Conservation (phyloP, 1,140 invertebrate genomes). For the Teleogryllus occipitalis region DNA sequence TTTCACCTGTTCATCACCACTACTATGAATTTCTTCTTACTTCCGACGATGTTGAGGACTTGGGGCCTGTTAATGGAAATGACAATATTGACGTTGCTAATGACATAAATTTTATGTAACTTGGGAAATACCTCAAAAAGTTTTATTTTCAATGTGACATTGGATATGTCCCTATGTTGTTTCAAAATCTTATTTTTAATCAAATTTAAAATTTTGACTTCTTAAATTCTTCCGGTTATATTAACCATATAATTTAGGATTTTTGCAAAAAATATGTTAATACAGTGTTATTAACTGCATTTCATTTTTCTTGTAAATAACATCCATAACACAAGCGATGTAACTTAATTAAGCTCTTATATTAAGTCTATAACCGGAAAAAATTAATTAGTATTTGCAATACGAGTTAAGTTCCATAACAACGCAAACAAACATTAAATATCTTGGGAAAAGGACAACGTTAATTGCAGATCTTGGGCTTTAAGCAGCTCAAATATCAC, state of each 20-base stretch:
- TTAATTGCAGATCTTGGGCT: neutral
- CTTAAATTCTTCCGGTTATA: too few species aligned
- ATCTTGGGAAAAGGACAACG: neutral
- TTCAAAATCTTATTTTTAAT: too few species aligned
- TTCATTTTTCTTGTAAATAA: neutral
- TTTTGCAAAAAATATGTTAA: neutral
- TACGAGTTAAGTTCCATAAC: neutral
- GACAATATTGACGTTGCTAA: neutral
- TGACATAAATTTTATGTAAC: too few species aligned
- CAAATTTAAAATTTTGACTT: too few species aligned
- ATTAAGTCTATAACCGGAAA: neutral
- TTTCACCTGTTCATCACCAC: neutral
- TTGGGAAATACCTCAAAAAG: too few species aligned
- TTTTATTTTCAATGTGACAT: too few species aligned
- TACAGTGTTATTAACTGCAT: neutral
- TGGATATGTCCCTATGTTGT: too few species aligned
- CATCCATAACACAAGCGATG: neutral
- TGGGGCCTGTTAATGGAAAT: neutral
- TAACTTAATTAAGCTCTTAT: neutral
- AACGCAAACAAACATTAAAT: neutral
- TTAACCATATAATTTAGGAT: too few species aligned
- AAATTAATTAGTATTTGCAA: neutral
- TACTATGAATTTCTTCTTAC: neutral
- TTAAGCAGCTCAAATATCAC: too few species aligned
- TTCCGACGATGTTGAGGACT: neutral